phyloP scores from a whole-genome alignment of 2,113 vertebrate genomes.

The Rhegmatorhina hoffmannsi region DNA sequence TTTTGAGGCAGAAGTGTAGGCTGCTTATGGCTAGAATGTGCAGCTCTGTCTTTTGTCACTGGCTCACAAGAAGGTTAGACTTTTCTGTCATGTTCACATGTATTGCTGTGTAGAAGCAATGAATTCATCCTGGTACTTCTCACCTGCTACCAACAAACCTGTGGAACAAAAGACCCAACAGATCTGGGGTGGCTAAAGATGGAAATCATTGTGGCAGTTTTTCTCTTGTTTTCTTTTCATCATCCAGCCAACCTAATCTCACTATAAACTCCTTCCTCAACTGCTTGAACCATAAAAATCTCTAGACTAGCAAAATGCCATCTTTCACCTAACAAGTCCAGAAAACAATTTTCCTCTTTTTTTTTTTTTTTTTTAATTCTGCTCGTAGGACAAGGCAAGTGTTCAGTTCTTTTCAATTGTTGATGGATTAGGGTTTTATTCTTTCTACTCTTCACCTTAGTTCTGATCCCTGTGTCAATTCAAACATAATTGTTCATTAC shows the following conservation, averaged over 20 bases:
- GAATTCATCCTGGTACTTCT: not conserved
- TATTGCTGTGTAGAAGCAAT: not conserved
- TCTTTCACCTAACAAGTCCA: not conserved
- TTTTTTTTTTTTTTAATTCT: not conserved
- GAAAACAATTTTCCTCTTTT: not conserved
- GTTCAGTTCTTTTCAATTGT: not conserved
- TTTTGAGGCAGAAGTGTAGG: not conserved
- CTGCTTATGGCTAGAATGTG: not conserved
- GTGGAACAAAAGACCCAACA: not conserved
- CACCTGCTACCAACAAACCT: not conserved
- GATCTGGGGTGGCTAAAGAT: not conserved
- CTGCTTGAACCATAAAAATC: not conserved
- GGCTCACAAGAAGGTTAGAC: not conserved
- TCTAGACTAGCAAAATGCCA: not conserved
- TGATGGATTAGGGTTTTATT: rapidly evolving
- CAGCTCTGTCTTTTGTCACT: not conserved
- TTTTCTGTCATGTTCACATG: not conserved
- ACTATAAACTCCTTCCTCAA: not conserved
- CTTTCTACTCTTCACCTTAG: not conserved
- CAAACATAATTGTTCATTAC: not conserved
- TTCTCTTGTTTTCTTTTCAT: not conserved
- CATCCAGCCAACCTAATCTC: not conserved
- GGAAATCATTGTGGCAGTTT: not conserved
- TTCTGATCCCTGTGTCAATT: not conserved
- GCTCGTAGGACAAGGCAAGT: not conserved